These are phyloP conservation scores for Ethmia dodecea DNA, from an alignment of 2,888 invertebrate genomes.

Conservation along the genomic window DNA sequence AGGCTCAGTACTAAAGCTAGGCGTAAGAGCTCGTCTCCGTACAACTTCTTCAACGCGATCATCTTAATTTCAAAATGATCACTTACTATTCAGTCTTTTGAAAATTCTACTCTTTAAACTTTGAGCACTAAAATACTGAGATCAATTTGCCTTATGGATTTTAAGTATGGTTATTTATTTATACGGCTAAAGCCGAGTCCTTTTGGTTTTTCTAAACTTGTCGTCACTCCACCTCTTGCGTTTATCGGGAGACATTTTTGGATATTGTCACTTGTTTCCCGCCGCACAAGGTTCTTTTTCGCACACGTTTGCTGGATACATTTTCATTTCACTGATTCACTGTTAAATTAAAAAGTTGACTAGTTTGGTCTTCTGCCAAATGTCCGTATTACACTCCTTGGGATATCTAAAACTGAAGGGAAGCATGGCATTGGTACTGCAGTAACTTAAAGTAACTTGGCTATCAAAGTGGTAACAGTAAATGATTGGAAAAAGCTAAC, in stretches of 20 bases:
- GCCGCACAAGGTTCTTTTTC: constrained; percentile 17
- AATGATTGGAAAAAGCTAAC: too few relatives aligned
- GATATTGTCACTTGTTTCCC: constrained; percentile 41
- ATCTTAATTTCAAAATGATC: constrained; percentile 52
- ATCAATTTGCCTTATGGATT: constrained; percentile 31
- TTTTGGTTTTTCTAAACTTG: constrained; percentile 25
- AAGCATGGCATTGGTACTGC: constrained; percentile 22
- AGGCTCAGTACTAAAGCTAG: constrained; percentile 89
- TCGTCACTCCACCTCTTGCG: constrained; percentile 53
- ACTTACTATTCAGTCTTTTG: constrained; percentile 27
- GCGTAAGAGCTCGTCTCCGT: constrained; percentile 88
- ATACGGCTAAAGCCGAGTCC: constrained; percentile 29
- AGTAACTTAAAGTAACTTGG: constrained; percentile 9
- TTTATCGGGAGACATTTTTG: constrained; percentile 66
- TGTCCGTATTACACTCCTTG: constrained; percentile 20
- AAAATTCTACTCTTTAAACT: constrained; percentile 17
- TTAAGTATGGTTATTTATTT: constrained; percentile 15
- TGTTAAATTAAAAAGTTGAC: constrained; percentile 25
- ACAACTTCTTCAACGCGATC: constrained; percentile 89
- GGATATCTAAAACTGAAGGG: constrained; percentile 21
- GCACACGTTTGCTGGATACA: constrained; percentile 25
- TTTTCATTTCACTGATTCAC: constrained; percentile 50
- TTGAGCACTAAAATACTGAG: constrained; percentile 68
- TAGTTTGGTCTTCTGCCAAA: constrained; percentile 31
- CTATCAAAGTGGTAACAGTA: too few relatives aligned